Evolutionary conservation across 2,888 invertebrate genomes (phyloP).

Genomic region (Aspidiotus destructor): DNA sequence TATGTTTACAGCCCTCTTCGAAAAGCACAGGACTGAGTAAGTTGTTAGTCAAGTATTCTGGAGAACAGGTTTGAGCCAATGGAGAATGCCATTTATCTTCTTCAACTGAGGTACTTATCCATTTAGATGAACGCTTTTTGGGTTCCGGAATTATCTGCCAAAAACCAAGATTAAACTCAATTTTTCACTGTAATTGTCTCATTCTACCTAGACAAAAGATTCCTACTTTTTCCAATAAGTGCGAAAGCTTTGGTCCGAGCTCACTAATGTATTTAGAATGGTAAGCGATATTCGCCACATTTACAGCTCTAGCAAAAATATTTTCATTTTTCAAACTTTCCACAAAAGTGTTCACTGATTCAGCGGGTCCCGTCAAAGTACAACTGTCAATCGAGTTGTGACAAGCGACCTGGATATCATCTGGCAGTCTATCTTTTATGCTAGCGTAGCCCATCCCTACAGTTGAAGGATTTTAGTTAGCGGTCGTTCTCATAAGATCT

Average conservation of each 20-base stretch:
- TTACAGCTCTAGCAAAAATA: conserved; percentile 71
- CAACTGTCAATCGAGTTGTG: conserved; percentile 69
- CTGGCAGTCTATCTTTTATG: conserved; percentile 38
- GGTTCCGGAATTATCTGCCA: conserved; percentile 37
- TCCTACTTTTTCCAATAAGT: conserved; percentile 49
- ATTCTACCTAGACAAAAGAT: not conserved
- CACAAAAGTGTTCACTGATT: conserved; percentile 55
- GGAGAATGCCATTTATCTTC: conserved; percentile 51
- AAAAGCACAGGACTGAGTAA: conserved; percentile 55
- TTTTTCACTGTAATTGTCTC: not conserved
- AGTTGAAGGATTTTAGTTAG: too few relatives aligned
- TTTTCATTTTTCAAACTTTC: conserved; percentile 54
- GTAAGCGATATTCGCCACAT: conserved; percentile 79
- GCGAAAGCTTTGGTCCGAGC: conserved; percentile 57
- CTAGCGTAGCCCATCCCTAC: conserved; percentile 38
- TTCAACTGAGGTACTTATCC: conserved; percentile 57
- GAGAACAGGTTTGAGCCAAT: conserved; percentile 49
- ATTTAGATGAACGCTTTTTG: conserved; percentile 46
- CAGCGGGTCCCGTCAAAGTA: conserved; percentile 66
- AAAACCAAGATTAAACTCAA: not conserved
- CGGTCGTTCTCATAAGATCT: too few relatives aligned
- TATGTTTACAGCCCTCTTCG: conserved; percentile 67
- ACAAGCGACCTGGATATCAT: conserved; percentile 65
- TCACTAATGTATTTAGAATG: conserved; percentile 73
- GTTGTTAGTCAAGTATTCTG: conserved; percentile 59